A percentile compares a stretch with the other conserved stretches of the same genome.
phyloP scores from a whole-genome alignment of 2,888 invertebrate species.

The Ophion slaviceki region DNA sequence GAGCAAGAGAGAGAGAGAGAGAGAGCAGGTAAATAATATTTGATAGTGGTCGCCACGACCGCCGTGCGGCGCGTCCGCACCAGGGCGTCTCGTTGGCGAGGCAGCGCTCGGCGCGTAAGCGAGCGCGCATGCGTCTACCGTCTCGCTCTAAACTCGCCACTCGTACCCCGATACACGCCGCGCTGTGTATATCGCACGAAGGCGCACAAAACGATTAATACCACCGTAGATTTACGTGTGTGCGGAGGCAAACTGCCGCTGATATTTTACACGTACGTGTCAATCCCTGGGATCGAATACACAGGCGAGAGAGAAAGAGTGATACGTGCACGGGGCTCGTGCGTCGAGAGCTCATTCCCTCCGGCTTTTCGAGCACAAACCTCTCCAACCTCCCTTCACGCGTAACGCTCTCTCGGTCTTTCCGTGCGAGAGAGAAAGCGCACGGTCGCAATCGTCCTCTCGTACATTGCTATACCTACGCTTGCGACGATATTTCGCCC shows the following conservation, averaged over 20 bases:
- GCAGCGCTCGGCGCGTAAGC: conserved; percentile 38
- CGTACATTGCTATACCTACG: conserved; percentile 37
- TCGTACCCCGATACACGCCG: background rate
- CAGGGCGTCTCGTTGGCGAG: conserved; percentile 56
- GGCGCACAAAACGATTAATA: conserved; percentile 34
- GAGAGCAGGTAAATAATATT: conserved; percentile 58
- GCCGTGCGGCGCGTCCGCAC: conserved; percentile 45
- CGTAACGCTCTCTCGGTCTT: conserved; percentile 27
- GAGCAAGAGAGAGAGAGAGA: conserved; percentile 23
- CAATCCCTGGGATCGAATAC: conserved; percentile 49
- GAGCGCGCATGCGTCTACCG: conserved; percentile 56
- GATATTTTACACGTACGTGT: conserved; percentile 33
- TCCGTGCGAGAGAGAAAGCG: background rate
- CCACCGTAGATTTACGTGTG: conserved; percentile 4
- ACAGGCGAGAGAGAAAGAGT: conserved; percentile 14
- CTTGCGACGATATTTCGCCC: conserved; percentile 44
- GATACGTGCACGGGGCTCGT: conserved; percentile 44
- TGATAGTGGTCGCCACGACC: conserved; percentile 10
- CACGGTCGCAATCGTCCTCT: conserved; percentile 32
- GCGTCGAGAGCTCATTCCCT: conserved; percentile 58
- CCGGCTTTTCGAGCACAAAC: conserved; percentile 50
- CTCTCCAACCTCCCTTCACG: conserved; percentile 47
- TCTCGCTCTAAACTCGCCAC: conserved; percentile 45
- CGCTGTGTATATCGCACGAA: conserved; percentile 7
- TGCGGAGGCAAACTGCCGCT: conserved; percentile 11